Evolutionary conservation across 92 coral and sea anemone genomes (phyloP).

Genomic region (Epizoanthus scotinus): DNA sequence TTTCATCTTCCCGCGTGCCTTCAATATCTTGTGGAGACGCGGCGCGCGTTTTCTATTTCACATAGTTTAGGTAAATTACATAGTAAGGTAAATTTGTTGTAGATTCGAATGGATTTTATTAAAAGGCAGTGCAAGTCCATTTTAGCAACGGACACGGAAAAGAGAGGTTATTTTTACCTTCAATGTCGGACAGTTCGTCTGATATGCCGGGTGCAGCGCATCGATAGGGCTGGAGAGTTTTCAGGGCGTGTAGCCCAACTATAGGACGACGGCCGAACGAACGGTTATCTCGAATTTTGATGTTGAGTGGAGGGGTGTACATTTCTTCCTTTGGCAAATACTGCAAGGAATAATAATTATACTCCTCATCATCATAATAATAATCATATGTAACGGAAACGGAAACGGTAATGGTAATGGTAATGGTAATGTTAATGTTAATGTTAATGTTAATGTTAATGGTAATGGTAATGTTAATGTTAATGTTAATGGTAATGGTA

Average conservation of each 20-base stretch:
- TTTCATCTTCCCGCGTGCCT: too few relatives aligned
- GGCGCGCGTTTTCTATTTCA: too few relatives aligned
- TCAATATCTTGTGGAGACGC: too few relatives aligned
- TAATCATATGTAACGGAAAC: too few relatives aligned
- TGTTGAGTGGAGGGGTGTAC: slow-evolving; percentile 92
- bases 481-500: too few relatives aligned
- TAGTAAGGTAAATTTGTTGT: too few relatives aligned
- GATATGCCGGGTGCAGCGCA: slow-evolving; percentile 62
- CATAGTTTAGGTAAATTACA: too few relatives aligned
- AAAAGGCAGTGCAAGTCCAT: too few relatives aligned
- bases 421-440: background rate
- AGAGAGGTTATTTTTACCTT: slow-evolving; percentile 48
- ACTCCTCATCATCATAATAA: background rate
- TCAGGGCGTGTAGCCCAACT: slow-evolving; percentile 89
- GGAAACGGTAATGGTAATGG: too few relatives aligned
- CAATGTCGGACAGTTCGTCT: slow-evolving; percentile 45
- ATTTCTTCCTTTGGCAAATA: slow-evolving; percentile 90
- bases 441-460: too few relatives aligned
- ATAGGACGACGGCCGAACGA: slow-evolving; percentile 95
- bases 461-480: too few relatives aligned
- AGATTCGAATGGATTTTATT: too few relatives aligned
- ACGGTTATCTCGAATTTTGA: slow-evolving; percentile 95
- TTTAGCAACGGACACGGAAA: background rate
- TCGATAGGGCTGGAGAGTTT: slow-evolving; percentile 69
- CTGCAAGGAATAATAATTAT: slow-evolving; percentile 38